These are phyloP conservation scores for Cryptocephalus moraei DNA, from an alignment of 2,888 invertebrate species.

Conservation along the genomic window DNA sequence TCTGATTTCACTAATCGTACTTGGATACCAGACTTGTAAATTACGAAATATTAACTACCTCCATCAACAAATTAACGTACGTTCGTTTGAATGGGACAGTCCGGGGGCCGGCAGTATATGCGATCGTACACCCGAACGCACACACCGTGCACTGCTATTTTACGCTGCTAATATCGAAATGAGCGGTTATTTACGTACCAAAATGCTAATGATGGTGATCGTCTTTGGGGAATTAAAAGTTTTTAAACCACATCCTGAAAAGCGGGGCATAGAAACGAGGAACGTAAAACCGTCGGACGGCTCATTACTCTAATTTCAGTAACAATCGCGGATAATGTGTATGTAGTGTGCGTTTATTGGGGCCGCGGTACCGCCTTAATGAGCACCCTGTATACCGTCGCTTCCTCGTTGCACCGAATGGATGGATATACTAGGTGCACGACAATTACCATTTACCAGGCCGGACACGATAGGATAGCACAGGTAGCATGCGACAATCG, in stretches of 20 bases:
- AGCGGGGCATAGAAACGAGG: constrained; percentile 1
- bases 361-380: constrained; percentile 33
- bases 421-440: constrained; percentile 13
- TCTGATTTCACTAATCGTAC: no score
- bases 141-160: constrained; percentile 9
- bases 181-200: constrained; percentile 20
- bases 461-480: not conserved
- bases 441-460: no score
- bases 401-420: constrained; percentile 31
- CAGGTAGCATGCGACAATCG: not conserved
- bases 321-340: constrained; percentile 28
- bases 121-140: no score
- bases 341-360: constrained; percentile 30
- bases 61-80: no score
- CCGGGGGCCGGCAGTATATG: no score
- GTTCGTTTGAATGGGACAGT: no score
- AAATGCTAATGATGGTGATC: constrained; percentile 20
- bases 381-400: constrained; percentile 24
- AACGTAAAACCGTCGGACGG: constrained; percentile 15
- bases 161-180: constrained; percentile 24
- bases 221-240: constrained; percentile 17
- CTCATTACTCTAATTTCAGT: constrained; percentile 30
- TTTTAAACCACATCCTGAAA: constrained; percentile 20
- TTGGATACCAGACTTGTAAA: no score
- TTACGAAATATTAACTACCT: no score